Percentiles rank a stretch among this genome's conserved stretches.
Conservation (phyloP, 2,797 vertebrate genomes). For the Melanotaenia pygmaea region DNA sequence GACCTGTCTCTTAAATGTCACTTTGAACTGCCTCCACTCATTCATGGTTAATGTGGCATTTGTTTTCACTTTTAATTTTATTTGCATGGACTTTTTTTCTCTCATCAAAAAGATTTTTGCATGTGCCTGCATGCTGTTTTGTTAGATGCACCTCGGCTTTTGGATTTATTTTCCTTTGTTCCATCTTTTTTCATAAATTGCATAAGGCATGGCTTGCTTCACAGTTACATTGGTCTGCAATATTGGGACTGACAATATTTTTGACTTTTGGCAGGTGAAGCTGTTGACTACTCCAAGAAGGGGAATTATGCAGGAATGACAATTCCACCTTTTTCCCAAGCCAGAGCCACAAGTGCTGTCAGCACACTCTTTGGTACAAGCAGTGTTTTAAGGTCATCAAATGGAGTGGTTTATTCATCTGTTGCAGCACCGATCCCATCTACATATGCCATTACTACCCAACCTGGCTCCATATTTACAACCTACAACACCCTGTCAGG, state of each 20-base stretch:
- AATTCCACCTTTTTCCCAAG: constrained; percentile 95
- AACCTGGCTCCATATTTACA: constrained; percentile 98
- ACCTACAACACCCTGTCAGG: constrained; percentile 89
- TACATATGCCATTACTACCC: constrained; percentile 97
- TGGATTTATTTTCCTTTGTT: constrained; percentile 77
- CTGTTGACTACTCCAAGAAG: constrained; percentile 99
- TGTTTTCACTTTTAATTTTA: constrained; percentile 63
- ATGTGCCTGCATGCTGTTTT: constrained; percentile 90
- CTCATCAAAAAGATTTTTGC: constrained; percentile 78
- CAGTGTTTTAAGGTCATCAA: constrained; percentile 94
- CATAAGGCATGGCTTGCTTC: constrained; percentile 83
- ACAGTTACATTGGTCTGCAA: constrained; percentile 47
- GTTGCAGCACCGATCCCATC: constrained; percentile 95
- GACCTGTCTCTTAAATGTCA: constrained; percentile 92
- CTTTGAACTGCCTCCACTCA: constrained; percentile 87
- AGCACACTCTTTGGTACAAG: constrained; percentile 88
- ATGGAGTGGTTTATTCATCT: constrained; percentile 98
- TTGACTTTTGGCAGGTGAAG: constrained; percentile 98
- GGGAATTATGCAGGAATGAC: constrained; percentile 89
- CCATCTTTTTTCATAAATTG: constrained; percentile 78
- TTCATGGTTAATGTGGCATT: constrained; percentile 78
- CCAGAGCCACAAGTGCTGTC: constrained; percentile 86
- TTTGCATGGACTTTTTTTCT: constrained; percentile 78
- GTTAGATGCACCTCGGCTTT: constrained; percentile 72
- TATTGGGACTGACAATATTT: constrained; percentile 88